Conservation (phyloP, 2,113 vertebrate genomes). For the Catharus bicknelli region DNA sequence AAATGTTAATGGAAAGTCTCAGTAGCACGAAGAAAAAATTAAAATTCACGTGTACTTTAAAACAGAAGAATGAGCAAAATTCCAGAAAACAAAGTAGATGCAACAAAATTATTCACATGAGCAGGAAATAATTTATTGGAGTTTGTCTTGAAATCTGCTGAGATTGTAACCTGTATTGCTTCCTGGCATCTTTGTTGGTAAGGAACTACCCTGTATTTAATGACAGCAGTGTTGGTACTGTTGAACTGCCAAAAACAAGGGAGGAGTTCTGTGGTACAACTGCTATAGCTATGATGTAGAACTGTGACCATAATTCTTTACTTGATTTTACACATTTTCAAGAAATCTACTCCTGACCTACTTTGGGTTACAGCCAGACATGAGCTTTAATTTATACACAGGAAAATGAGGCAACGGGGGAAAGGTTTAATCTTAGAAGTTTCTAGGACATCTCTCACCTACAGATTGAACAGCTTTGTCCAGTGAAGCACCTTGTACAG, state of each 20-base stretch:
- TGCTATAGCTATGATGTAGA: rapidly evolving
- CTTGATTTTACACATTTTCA: not conserved
- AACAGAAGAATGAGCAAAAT: not conserved
- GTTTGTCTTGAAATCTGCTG: not conserved
- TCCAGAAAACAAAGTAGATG: not conserved
- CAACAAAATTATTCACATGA: not conserved
- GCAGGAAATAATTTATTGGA: not conserved
- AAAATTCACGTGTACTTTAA: not conserved
- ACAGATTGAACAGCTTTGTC: not conserved
- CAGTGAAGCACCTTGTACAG: not conserved
- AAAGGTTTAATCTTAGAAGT: not conserved
- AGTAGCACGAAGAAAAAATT: not conserved
- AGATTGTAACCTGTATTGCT: not conserved
- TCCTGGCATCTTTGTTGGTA: not conserved
- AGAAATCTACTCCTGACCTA: not conserved
- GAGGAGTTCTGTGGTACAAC: not conserved
- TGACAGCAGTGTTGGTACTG: rapidly evolving
- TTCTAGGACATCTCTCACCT: not conserved
- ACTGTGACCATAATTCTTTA: not conserved
- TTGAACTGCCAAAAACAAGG: not conserved
- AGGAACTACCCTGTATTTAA: not conserved
- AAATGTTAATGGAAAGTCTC: not conserved
- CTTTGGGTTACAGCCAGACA: not conserved
- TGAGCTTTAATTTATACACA: not conserved
- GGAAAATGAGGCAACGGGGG: not conserved